Evolutionary conservation across 2,113 vertebrate genomes (phyloP).

Genomic region (Puffinus mauretanicus): DNA sequence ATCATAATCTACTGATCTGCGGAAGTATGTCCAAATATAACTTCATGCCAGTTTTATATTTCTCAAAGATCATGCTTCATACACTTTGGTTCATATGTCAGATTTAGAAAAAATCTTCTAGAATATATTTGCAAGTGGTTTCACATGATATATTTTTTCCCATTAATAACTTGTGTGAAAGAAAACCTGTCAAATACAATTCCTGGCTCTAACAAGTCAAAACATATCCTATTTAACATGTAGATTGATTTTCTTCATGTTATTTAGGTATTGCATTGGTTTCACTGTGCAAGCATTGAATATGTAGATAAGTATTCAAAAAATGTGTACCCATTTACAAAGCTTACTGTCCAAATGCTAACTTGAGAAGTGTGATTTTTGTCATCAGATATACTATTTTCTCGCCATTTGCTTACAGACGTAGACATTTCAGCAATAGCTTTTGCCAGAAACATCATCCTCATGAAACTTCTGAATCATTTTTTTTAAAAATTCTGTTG

Average conservation of each 20-base stretch:
- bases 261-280: not conserved
- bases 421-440: not conserved
- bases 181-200: not conserved
- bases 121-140: not conserved
- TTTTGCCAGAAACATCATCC: not conserved
- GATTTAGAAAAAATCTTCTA: not conserved
- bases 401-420: not conserved
- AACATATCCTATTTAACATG: not conserved
- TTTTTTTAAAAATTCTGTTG: not conserved
- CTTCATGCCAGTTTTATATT: not conserved
- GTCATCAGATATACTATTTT: not conserved
- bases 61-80: not conserved
- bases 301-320: not conserved
- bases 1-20: not conserved
- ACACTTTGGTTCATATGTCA: not conserved
- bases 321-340: not conserved
- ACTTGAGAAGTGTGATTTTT: not conserved
- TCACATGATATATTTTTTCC: not conserved
- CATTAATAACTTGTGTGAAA: not conserved
- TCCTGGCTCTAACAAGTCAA: not conserved
- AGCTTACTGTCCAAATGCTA: not conserved
- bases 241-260: not conserved
- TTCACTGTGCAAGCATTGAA: not conserved
- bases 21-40: not conserved
- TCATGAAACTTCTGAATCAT: not conserved